Percentiles rank a stretch among this genome's conserved stretches.
phyloP scores from a whole-genome alignment of 2,113 vertebrate species.

The Brienomyrus brachyistius region DNA sequence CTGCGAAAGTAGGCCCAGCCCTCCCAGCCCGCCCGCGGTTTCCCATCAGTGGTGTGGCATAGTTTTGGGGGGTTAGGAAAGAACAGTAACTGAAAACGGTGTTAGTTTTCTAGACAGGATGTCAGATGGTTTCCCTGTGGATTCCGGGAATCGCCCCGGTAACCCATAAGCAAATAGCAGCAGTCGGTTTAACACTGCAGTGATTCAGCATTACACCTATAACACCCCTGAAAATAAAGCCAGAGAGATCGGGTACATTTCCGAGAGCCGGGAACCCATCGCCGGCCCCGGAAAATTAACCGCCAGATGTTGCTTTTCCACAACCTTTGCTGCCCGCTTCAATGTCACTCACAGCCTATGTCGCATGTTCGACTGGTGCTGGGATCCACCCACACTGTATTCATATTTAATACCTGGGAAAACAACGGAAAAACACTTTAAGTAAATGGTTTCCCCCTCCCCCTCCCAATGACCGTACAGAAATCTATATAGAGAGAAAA shows the following conservation, averaged over 20 bases:
- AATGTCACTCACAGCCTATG: background rate
- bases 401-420: conserved; percentile 6
- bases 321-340: background rate
- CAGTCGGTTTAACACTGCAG: background rate
- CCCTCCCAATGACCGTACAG: background rate
- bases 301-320: background rate
- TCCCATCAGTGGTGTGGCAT: background rate
- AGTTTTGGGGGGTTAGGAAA: background rate
- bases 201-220: background rate
- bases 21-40: background rate
- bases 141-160: background rate
- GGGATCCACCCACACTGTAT: background rate
- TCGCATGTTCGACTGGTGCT: background rate
- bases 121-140: background rate
- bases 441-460: background rate
- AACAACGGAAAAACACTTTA: background rate
- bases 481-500: background rate
- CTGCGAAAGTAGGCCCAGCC: background rate
- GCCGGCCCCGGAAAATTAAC: background rate
- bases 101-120: background rate
- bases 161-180: background rate
- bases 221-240: background rate
- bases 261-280: background rate
- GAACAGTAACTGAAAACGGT: background rate
- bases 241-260: too few species aligned